Conservation (phyloP, 2,797 vertebrate species). For the Lepus townsendii region DNA sequence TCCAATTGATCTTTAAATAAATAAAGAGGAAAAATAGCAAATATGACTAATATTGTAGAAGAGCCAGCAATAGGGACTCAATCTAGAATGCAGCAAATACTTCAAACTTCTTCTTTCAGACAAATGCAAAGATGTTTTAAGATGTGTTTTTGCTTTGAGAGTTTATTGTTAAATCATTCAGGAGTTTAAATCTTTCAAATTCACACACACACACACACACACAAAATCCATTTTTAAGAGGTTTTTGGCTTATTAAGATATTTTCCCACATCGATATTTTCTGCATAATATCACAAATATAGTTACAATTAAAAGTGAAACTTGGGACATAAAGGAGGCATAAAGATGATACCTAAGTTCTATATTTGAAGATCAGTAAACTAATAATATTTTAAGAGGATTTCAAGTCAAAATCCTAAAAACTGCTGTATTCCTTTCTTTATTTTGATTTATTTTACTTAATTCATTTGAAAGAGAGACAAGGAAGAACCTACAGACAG, state of each 20-base stretch:
- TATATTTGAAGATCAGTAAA: background rate
- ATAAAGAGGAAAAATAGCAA: background rate
- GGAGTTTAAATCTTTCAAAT: background rate
- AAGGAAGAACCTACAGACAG: no score
- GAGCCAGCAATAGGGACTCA: background rate
- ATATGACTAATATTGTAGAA: background rate
- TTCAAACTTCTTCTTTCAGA: background rate
- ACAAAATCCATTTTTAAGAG: background rate
- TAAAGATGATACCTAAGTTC: background rate
- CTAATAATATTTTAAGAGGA: background rate
- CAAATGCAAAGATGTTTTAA: background rate
- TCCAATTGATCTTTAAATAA: background rate
- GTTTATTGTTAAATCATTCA: background rate
- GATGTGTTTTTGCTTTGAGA: background rate
- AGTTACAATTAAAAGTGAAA: background rate
- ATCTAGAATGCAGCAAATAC: background rate
- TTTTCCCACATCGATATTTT: background rate
- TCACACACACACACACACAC: background rate
- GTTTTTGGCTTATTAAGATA: background rate
- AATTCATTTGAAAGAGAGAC: no score
- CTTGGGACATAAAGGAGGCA: no score
- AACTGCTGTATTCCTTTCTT: background rate
- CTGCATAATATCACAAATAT: background rate
- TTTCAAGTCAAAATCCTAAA: constrained; percentile 30
- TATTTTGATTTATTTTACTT: no score